A percentile compares a stretch with the other conserved stretches of the same genome.
These are phyloP conservation scores for Lepidothrix coronata DNA, from an alignment of 2,113 vertebrate species.

Conservation along the genomic window DNA sequence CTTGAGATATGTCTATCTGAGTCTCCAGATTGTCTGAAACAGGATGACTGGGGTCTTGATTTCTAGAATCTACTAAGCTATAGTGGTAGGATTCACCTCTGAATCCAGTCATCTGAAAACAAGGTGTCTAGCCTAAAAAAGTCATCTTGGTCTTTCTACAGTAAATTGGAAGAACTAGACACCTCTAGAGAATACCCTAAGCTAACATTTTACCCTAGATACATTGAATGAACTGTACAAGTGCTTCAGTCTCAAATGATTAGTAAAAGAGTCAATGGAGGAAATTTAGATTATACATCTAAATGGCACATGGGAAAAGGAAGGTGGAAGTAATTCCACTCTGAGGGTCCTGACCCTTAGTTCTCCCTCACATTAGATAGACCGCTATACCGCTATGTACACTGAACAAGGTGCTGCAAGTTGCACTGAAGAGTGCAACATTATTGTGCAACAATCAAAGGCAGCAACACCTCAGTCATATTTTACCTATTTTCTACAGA, in stretches of 20 bases:
- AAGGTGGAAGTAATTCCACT: neutral
- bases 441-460: neutral
- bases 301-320: neutral
- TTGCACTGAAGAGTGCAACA: neutral
- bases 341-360: neutral
- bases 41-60: neutral
- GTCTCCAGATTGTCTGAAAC: neutral
- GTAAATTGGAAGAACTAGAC: neutral
- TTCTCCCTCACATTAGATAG: neutral
- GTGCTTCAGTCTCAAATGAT: neutral
- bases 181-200: neutral
- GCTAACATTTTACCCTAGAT: neutral
- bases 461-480: neutral
- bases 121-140: neutral
- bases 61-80: neutral
- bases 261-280: neutral
- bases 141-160: neutral
- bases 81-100: neutral
- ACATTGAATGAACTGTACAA: neutral
- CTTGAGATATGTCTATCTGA: neutral
- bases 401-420: neutral
- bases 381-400: rapidly evolving
- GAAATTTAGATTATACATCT: neutral
- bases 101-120: neutral
- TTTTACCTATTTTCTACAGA: neutral